Conservation (phyloP, 2,888 invertebrate genomes). For the Oscheius sp. region DNA sequence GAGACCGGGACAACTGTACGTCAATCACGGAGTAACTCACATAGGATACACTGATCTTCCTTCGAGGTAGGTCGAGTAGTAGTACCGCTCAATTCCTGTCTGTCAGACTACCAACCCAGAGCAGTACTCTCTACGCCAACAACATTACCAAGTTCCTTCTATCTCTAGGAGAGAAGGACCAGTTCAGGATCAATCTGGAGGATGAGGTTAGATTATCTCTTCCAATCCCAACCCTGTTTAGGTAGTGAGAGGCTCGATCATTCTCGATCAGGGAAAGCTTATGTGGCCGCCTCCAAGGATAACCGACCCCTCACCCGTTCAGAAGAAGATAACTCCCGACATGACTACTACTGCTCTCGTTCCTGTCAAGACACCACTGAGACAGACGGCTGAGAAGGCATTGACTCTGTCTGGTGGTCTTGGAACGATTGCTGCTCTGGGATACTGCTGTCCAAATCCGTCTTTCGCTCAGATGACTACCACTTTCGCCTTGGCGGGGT, state of each 20-base stretch:
- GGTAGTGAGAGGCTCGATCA: conserved; percentile 83
- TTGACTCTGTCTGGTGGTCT: conserved; percentile 81
- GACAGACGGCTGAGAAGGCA: conserved; percentile 81
- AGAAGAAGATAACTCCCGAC: conserved; percentile 42
- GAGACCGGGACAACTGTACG: conserved; percentile 78
- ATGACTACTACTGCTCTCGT: conserved; percentile 54
- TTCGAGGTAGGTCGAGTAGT: conserved; percentile 74
- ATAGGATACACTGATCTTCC: conserved; percentile 88
- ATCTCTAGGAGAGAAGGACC: conserved; percentile 85
- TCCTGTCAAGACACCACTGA: conserved; percentile 79
- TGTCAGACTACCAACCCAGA: conserved; percentile 84
- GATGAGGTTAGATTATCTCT: conserved; percentile 81
- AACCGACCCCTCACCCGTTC: conserved; percentile 71
- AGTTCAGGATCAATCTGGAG: conserved; percentile 84
- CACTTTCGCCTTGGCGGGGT: conserved; percentile 85
- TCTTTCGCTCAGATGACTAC: conserved; percentile 89
- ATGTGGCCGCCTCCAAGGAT: conserved; percentile 84
- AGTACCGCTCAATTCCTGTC: neutral
- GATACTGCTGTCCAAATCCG: conserved; percentile 84
- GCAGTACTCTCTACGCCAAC: conserved; percentile 88
- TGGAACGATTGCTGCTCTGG: conserved; percentile 81
- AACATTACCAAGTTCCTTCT: conserved; percentile 88
- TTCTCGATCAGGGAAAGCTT: conserved; percentile 82
- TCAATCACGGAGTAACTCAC: conserved; percentile 85
- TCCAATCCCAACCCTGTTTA: neutral